phyloP scores from a whole-genome alignment of 2,888 invertebrate species.

The Ischnus inquisitorius region DNA sequence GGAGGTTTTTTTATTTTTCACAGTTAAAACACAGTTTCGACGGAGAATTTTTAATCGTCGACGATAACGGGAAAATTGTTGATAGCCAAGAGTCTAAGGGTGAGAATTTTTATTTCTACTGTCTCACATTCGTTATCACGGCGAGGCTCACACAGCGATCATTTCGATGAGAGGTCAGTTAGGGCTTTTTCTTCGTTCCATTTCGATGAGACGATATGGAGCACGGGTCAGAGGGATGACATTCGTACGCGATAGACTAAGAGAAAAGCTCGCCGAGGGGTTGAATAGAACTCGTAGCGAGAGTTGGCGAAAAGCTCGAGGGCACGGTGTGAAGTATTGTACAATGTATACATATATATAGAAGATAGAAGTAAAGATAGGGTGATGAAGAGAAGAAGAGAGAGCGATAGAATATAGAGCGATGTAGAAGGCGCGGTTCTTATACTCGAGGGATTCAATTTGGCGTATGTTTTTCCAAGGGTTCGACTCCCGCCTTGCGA shows the following conservation, averaged over 20 bases:
- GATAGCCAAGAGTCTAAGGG: conserved; percentile 2
- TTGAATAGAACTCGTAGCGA: conserved; percentile 66
- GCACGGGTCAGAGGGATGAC: background rate
- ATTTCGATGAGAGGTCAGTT: conserved; percentile 12
- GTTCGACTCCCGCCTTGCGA: conserved; percentile 85
- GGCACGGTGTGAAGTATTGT: conserved; percentile 66
- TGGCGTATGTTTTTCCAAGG: conserved; percentile 85
- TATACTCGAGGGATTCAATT: conserved; percentile 84
- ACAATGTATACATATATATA: conserved; percentile 21
- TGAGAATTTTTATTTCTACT: conserved; percentile 34
- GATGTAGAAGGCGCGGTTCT: conserved; percentile 75
- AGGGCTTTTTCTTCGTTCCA: background rate
- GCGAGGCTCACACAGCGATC: background rate
- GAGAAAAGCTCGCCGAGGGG: conserved; percentile 67
- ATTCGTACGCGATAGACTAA: conserved; percentile 22
- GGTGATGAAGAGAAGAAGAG: conserved; percentile 51
- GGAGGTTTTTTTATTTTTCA: conserved; percentile 12
- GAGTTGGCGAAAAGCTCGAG: conserved; percentile 69
- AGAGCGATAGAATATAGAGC: conserved; percentile 61
- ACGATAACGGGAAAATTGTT: background rate
- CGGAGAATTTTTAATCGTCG: background rate
- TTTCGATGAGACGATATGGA: background rate
- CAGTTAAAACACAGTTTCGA: conserved; percentile 1
- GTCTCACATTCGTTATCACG: background rate
- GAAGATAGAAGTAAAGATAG: conserved; percentile 46